Conservation (phyloP, 2,797 vertebrate genomes). For the Brotula barbata region DNA sequence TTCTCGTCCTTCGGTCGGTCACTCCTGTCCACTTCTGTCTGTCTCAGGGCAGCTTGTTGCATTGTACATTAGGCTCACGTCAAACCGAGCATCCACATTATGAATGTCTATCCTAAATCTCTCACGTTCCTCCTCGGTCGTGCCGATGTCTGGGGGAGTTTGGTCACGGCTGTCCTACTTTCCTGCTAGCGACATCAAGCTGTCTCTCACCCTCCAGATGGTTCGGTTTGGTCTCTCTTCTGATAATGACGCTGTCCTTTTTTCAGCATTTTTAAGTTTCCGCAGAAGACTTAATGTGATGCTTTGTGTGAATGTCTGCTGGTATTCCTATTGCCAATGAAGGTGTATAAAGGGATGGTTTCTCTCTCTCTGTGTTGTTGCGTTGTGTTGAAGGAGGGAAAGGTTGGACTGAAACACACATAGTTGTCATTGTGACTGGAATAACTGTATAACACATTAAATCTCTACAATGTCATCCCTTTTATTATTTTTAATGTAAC, state of each 20-base stretch:
- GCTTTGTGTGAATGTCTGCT: conserved; percentile 51
- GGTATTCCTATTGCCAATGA: conserved; percentile 36
- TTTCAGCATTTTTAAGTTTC: conserved; percentile 7
- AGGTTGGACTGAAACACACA: conserved; percentile 37
- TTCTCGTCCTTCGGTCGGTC: conserved; percentile 23
- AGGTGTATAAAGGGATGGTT: conserved; percentile 10
- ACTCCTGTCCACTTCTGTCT: neutral
- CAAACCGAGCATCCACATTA: conserved; percentile 41
- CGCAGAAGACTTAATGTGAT: conserved; percentile 31
- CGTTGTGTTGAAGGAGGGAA: conserved; percentile 12
- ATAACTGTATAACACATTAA: conserved; percentile 57
- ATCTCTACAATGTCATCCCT: conserved; percentile 44
- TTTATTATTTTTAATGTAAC: conserved; percentile 64
- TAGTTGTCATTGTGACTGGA: conserved; percentile 48
- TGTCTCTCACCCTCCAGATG: conserved; percentile 32
- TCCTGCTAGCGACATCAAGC: conserved; percentile 30
- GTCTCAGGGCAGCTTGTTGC: conserved; percentile 10
- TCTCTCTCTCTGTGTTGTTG: conserved; percentile 22
- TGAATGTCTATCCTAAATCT: conserved; percentile 51
- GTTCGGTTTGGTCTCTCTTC: conserved; percentile 36
- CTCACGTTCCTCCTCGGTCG: conserved; percentile 10
- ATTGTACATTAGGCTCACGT: conserved; percentile 21
- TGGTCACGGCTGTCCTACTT: conserved; percentile 47
- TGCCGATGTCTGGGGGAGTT: conserved; percentile 29
- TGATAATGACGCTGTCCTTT: conserved; percentile 1